Evolutionary conservation across 2,113 vertebrate genomes (phyloP), one percentile per base, ranked within the genome.

Genomic region (Albula glossodonta): DNA sequence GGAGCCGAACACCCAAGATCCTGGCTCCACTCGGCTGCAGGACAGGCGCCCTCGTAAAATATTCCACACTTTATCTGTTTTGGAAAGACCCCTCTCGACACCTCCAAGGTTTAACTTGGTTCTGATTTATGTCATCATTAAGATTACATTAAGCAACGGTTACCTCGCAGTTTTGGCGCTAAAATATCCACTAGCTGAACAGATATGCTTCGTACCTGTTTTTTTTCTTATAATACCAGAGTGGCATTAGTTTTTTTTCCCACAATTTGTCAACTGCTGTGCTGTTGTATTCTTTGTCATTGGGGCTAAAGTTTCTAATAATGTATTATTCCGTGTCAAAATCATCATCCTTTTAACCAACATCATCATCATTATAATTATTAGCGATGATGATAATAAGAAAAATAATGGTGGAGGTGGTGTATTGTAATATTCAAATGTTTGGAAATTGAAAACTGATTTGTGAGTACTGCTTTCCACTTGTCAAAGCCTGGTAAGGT

Each of bases 31-130:
- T 87, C 88, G 92, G 87, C 92, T 93, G 94, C 92, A 89, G 93
- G 93, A 94, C 93, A 95, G 95, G 95, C 95, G 95, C 95, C 96
- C 95, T 96, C 94, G 94, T 96, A 96, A 96, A 93, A 85, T 93
- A 92, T 95, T 96, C 96, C 95, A 96, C 96, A 96, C 94, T 95
- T 96, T 95, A 96, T 95, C 95, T 95, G 96, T 92, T 94, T 93
- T 95, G 93, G 93, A 95, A 95, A 94, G 94, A 86, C 81, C 70
- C 50, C 85, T 82, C n/a, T 92, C 94, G 93, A 82, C 93, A 94
- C 91, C 91, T 95, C 94, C 92, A 77, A 80, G 79, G 80, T 83
- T 74, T 78, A 83, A 80, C 74, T 83, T 52, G 81, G 77, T 9
- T 80, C 4, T 85, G 81, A 89, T 87, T 87, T 86, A 83, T 85